phyloP scores from a whole-genome alignment of 1,140 invertebrate genomes.

The Trialeurodes vaporariorum region DNA sequence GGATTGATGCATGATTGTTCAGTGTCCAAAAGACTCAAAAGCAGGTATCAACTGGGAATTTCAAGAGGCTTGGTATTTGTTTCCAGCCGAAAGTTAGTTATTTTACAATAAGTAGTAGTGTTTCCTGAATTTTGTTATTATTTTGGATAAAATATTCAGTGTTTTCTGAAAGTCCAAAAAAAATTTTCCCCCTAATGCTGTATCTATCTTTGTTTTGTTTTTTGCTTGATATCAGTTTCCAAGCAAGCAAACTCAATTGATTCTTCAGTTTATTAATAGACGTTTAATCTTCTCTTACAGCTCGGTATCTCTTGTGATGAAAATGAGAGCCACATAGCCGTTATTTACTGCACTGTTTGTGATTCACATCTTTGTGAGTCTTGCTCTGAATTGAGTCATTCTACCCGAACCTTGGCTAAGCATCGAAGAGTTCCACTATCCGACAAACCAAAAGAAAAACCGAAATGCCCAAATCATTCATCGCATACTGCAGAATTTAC shows the following conservation, averaged over 20 bases:
- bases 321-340: constrained; percentile 44
- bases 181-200: background rate
- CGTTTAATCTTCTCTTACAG: no score
- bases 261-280: no score
- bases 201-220: no score
- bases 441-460: constrained; percentile 47
- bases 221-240: no score
- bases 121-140: background rate
- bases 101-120: constrained; percentile 38
- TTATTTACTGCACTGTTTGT: constrained; percentile 47
- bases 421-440: constrained; percentile 46
- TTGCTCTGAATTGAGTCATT: constrained; percentile 44
- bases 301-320: constrained; percentile 45
- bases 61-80: no score
- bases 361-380: constrained; percentile 44
- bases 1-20: no score
- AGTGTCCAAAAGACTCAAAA: no score
- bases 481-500: constrained; percentile 47
- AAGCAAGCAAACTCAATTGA: no score
- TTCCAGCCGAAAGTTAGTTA: no score
- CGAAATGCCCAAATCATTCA: constrained; percentile 44
- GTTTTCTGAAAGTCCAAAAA: background rate
- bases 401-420: constrained; percentile 42
- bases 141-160: background rate
- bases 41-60: no score